A percentile compares a stretch with the other conserved stretches of the same genome.
These are phyloP conservation scores for Pterophyllum scalare DNA, from an alignment of 2,113 vertebrate genomes.

Conservation along the genomic window DNA sequence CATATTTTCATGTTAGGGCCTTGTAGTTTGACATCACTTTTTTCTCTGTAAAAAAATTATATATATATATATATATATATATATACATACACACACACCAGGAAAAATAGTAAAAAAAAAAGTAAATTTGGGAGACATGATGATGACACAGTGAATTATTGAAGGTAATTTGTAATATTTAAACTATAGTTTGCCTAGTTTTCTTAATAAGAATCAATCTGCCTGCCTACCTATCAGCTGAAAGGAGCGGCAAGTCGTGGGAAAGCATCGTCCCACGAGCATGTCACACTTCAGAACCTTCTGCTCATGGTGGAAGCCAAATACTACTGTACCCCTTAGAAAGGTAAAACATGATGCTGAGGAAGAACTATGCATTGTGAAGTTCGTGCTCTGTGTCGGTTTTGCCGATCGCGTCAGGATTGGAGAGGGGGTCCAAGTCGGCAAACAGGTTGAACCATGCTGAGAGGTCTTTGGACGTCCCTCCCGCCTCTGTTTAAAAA, in stretches of 20 bases:
- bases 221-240: background rate
- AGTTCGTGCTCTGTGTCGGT: conserved; percentile 90
- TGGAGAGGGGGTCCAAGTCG: conserved; percentile 94
- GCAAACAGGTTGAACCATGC: conserved; percentile 98
- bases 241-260: no score
- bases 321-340: background rate
- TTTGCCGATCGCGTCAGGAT: conserved; percentile 93
- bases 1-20: background rate
- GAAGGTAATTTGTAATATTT: background rate
- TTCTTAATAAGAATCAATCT: background rate
- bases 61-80: no score
- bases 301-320: background rate
- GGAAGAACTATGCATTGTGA: conserved; percentile 84
- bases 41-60: background rate
- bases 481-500: conserved; percentile 78
- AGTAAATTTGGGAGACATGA: background rate
- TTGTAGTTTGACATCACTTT: background rate
- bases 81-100: no score
- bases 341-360: background rate
- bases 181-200: no score
- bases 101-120: no score
- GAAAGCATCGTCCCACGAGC: no score
- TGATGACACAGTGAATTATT: background rate
- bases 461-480: conserved; percentile 86
- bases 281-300: no score